A percentile compares a stretch with the other conserved stretches of the same genome.
Conservation (phyloP, 2,888 invertebrate species). For the Maniola hyperantus region DNA sequence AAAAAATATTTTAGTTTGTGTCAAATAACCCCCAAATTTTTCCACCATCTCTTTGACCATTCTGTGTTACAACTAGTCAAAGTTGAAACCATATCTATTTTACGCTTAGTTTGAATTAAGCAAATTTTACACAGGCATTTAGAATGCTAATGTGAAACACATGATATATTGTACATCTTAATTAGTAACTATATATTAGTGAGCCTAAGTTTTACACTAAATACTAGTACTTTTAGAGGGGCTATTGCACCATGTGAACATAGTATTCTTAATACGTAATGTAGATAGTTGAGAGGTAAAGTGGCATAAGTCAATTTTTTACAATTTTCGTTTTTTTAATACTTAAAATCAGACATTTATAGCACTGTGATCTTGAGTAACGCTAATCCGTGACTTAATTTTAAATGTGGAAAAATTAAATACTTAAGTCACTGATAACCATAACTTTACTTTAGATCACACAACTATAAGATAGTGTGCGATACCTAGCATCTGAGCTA, state of each 20-base stretch:
- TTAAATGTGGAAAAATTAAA: too few species aligned
- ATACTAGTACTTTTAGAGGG: constrained; percentile 17
- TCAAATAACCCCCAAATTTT: not conserved
- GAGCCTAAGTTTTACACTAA: constrained; percentile 37
- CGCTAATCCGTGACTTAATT: too few species aligned
- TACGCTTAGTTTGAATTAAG: constrained; percentile 46
- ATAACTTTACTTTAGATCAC: too few species aligned
- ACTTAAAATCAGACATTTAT: not conserved
- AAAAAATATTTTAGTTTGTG: too few species aligned
- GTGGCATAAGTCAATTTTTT: constrained; percentile 1
- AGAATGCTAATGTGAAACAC: constrained; percentile 39
- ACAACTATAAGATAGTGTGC: too few species aligned
- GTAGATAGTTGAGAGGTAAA: constrained; percentile 1
- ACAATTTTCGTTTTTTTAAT: not conserved
- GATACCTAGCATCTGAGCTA: too few species aligned
- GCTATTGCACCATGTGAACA: constrained; percentile 43
- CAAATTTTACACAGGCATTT: constrained; percentile 54
- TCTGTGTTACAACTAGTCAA: constrained; percentile 69
- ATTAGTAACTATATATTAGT: constrained; percentile 17
- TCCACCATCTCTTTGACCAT: constrained; percentile 17
- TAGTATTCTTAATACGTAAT: constrained; percentile 14
- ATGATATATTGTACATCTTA: constrained; percentile 11
- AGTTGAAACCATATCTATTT: constrained; percentile 70
- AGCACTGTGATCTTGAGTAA: too few species aligned
- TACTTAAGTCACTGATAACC: too few species aligned